Base-by-base conservation (phyloP, 2,888 invertebrate species). In the Gibbula magus region DNA sequence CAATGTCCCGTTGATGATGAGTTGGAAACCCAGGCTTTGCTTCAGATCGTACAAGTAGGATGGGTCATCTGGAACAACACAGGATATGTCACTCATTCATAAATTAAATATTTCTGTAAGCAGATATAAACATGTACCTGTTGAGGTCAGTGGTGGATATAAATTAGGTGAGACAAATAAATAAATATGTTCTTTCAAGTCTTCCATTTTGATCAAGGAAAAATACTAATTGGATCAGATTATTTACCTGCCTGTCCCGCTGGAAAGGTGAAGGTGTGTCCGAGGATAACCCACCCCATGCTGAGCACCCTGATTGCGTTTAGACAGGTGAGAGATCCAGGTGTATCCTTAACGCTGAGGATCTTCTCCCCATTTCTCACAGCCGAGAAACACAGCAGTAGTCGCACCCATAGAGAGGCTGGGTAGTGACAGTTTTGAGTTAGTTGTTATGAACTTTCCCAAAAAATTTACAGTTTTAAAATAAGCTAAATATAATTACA, bases 231-330 rank as follows among this genome's bases (percentile, higher is more conserved):
- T n/a, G n/a, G n/a, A n/a, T n/a, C n/a, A n/a, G n/a, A n/a, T n/a
- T n/a, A n/a, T 45, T 45, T 45, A 45, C 45, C 45, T 45, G 45
- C 5, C 13, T 20, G 10, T 18, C 18, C 32, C 13, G 32, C 56
- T 0, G 35, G 20, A 39, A 56, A 76, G 2, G 66, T 56, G n/a
- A 83, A 84, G 2, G 88, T 85, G 77, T 91, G 90, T 3, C 90
- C 89, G 1, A 91, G 85, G 8, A 91, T 90, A 18, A 91, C 88
- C 91, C 91, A 91, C n/a, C 84, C 85, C 88, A 91, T 88, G 52
- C 89, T 89, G 77, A 91, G 77, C 53, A 90, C 94, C 84, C 96
- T 94, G 39, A 96, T 94, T 3, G 96, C 95, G 86, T 96, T 95
- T 82, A 96, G 94, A 88, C 45, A 95, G 56, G 95, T 94, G 84